Evolutionary conservation across 1,140 invertebrate species (phyloP), one percentile per base, ranked within the genome.

Genomic region (Drosophila arizonae): DNA sequence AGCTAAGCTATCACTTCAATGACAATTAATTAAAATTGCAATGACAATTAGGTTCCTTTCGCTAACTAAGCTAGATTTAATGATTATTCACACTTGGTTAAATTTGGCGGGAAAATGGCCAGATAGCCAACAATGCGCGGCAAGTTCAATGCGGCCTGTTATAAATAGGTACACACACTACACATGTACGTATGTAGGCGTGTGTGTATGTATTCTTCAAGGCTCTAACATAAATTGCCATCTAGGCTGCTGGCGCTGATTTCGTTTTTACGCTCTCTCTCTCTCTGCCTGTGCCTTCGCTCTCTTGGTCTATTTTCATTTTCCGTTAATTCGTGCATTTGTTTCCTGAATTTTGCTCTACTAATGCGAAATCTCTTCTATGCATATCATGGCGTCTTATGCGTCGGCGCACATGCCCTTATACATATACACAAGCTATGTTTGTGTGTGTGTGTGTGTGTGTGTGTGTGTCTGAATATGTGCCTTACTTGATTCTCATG

Each of bases 401-500:
- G 56, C 73, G 56, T 64, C 63, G 55, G 63, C 70, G 63, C 62
- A 57, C 30, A 58, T 45, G 72, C 66, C 60, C 67, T 70, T 50
- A 46, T 30, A 52, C 17, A 33, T 13, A 45, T 13, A 46, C 11
- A 36, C 28, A 57, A 55, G 4, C 30, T 64, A 5, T 65, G 13
- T 39, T 11, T 33, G 2, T 41, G 17, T 61, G 24, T 68, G 33
- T 68, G 21, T 62, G 17, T 70, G 28, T 64, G 2, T 41, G 17
- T 61, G 24, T 68, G 33, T 68, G 21, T 62, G 17, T 70, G 28
- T 64, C 39, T 71, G 46, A 54, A 26, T 65, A 55, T 57, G 73
- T 72, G 52, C 57, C 64, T 72, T 76, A 72, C 73, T 68, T 58
- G 64, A 73, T 77, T 73, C 74, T 76, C 70, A 72, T 72, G 73